phyloP scores from a whole-genome alignment of 2,113 vertebrate species.

The Cephalopterus ornatus region DNA sequence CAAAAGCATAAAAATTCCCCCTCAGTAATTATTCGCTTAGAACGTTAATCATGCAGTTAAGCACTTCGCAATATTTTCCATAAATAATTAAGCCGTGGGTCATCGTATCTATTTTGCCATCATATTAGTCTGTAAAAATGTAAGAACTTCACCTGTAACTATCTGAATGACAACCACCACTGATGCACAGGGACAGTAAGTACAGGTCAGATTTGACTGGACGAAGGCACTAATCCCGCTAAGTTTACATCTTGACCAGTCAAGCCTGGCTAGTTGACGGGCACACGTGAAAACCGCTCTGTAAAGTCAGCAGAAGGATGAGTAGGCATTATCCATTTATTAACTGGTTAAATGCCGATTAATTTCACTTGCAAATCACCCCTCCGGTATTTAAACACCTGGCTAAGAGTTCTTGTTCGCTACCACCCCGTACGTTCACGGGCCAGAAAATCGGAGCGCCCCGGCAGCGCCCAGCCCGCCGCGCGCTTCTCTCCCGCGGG shows the following conservation, averaged over 20 bases:
- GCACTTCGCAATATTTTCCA: background rate
- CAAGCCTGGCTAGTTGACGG: background rate
- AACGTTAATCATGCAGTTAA: background rate
- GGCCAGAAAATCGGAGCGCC: background rate
- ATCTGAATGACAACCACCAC: background rate
- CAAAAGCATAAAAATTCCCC: background rate
- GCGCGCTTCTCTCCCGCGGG: background rate
- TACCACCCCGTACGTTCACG: background rate
- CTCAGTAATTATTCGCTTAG: background rate
- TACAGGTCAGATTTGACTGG: background rate
- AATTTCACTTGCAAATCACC: conserved; percentile 26
- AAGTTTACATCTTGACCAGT: background rate
- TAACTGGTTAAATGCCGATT: conserved; percentile 50
- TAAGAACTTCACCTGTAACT: background rate
- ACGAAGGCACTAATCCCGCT: background rate
- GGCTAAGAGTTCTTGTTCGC: background rate
- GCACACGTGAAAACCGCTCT: background rate
- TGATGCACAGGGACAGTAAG: background rate
- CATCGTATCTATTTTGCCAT: background rate
- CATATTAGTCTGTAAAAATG: background rate
- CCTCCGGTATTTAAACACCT: conserved; percentile 8
- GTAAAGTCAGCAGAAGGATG: conserved; percentile 34
- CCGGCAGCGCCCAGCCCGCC: background rate
- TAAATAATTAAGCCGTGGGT: background rate
- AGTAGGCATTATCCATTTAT: conserved; percentile 48